Evolutionary conservation across 2,113 vertebrate species (phyloP), one percentile per base, ranked within the genome.

Genomic region (Bettongia penicillata): DNA sequence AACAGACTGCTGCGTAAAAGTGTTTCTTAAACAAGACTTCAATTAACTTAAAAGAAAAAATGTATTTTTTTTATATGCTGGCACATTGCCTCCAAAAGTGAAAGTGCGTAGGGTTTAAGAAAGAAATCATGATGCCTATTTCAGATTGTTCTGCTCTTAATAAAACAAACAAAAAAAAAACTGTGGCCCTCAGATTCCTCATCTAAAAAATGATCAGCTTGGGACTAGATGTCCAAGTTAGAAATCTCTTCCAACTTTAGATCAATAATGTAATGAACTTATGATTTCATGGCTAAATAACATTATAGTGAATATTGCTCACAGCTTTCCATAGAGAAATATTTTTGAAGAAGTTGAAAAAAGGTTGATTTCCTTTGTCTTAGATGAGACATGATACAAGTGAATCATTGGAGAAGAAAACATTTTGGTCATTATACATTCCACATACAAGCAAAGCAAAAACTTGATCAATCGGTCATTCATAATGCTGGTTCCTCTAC

Each of bases 1-100:
- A 95, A n/a, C 53, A 91, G 48, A 97, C 96, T 96, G 68, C 90
- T 98, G 95, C 97, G 94, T 68, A 47, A 89, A 99, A 98, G 98
- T 99, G 98, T 99, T 97, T 99, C 98, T 99, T 98, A 97, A 99
- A 98, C 98, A 98, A 98, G 98, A n/a, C 26, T 47, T 51, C 77
- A 84, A 84, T 93, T 89, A 92, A 43, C 53, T 51, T 26, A 19
- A 92, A 93, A 92, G 4, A 94, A 77, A 48, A 92, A 48, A 22
- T 68, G 2, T 26, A 90, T 93, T 49, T 47, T 92, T 8, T 89
- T 96, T 31, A 51, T 95, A 57, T 92, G 6, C 31, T 95, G 84
- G 61, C 89, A 89, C 77, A 90, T 53, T 51, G 53, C 1, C 68
- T 26, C 26, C 94, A 92, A 91, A 50, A 93, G n/a, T 91, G 1